Evolutionary conservation across 2,888 invertebrate species (phyloP).

Genomic region (Tortricodes alternella): DNA sequence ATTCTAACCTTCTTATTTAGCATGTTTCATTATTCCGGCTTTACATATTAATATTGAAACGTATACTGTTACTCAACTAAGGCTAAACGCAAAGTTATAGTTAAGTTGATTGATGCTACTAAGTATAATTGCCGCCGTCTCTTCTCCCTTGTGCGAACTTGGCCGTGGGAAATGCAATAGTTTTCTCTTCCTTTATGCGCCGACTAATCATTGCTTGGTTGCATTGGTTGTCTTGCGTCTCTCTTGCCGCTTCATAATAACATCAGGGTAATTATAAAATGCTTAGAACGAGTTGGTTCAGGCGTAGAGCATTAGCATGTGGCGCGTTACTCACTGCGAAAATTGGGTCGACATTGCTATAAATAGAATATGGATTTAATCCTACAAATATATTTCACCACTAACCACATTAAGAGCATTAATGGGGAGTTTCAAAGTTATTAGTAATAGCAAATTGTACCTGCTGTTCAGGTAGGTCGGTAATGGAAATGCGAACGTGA

Average conservation of each 20-base stretch:
- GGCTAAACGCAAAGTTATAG: conserved; percentile 16
- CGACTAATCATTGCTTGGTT: conserved; percentile 41
- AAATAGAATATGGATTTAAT: conserved; percentile 13
- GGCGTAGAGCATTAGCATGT: conserved; percentile 12
- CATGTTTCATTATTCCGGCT: neutral
- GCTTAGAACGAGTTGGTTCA: conserved; percentile 1
- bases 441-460: conserved; percentile 6
- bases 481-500: conserved; percentile 7
- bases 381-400: neutral
- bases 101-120: conserved; percentile 28
- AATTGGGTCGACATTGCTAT: conserved; percentile 22
- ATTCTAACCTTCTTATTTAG: neutral
- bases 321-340: neutral
- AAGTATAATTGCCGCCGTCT: conserved; percentile 33
- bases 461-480: conserved; percentile 12
- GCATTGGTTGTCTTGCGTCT: conserved; percentile 22
- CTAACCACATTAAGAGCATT: neutral
- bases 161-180: conserved; percentile 64
- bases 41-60: too few species aligned
- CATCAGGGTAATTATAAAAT: conserved; percentile 4
- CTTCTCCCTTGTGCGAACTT: conserved; percentile 53
- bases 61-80: conserved; percentile 10
- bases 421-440: neutral
- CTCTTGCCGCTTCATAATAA: conserved; percentile 34
- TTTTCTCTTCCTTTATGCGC: conserved; percentile 63